These are phyloP conservation scores for Diogma glabrata DNA, from an alignment of 2,888 invertebrate species.

Conservation along the genomic window DNA sequence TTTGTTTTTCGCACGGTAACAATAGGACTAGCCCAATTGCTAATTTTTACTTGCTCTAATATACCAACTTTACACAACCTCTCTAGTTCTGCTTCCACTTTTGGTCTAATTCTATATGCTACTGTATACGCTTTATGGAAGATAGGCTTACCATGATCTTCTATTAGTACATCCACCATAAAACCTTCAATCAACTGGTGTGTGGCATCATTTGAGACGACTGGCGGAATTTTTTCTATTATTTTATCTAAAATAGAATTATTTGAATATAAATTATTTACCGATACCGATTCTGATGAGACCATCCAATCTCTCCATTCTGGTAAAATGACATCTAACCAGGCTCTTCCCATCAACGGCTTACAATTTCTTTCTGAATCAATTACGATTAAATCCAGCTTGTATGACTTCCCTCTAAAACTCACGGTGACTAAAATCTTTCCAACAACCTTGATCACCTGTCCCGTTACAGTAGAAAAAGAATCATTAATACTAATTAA, in stretches of 20 bases:
- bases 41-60: too few species aligned
- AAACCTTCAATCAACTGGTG: not conserved
- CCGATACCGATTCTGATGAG: too few species aligned
- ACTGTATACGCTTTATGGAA: not conserved
- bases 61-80: not conserved
- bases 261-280: not conserved
- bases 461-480: not conserved
- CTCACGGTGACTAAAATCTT: not conserved
- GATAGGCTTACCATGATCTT: not conserved
- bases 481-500: not conserved
- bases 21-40: too few species aligned
- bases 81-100: not conserved
- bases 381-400: too few species aligned
- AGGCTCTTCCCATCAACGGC: too few species aligned
- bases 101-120: not conserved
- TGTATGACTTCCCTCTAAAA: not conserved
- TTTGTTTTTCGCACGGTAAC: too few species aligned
- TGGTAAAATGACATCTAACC: not conserved
- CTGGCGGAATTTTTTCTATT: too few species aligned
- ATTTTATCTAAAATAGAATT: not conserved
- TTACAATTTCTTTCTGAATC: too few species aligned
- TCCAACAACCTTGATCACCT: not conserved
- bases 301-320: too few species aligned
- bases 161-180: not conserved
- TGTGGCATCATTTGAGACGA: not conserved